Evolutionary conservation across 2,113 vertebrate genomes (phyloP).

Genomic region (Rhynchopsitta pachyrhyncha): DNA sequence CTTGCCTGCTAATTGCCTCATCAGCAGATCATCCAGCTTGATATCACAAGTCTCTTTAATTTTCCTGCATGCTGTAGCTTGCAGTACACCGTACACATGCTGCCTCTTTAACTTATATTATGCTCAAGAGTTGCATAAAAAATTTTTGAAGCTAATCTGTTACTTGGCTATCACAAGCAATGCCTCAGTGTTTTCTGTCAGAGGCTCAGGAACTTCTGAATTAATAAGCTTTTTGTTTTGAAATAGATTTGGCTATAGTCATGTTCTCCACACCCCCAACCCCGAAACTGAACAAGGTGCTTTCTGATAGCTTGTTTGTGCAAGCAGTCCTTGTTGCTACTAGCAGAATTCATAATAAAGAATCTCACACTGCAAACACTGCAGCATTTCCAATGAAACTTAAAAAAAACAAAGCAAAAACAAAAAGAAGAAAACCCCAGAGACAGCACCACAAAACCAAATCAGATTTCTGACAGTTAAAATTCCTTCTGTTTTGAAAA

Average conservation of each 20-base stretch:
- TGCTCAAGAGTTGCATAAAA: background rate
- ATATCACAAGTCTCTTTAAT: background rate
- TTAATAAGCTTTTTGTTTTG: background rate
- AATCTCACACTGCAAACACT: background rate
- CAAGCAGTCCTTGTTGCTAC: background rate
- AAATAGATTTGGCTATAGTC: background rate
- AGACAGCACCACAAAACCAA: background rate
- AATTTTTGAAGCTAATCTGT: background rate
- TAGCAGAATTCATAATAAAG: background rate
- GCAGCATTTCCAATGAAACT: background rate
- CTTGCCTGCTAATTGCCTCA: background rate
- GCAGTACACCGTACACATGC: background rate
- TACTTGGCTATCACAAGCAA: background rate
- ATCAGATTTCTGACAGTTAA: background rate
- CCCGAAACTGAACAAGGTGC: background rate
- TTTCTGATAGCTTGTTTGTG: background rate
- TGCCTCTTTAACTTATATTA: background rate
- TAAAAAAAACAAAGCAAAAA: background rate
- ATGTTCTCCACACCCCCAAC: background rate
- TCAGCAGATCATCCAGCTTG: background rate
- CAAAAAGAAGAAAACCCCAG: background rate
- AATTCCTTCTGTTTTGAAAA: background rate
- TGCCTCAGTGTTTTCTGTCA: background rate
- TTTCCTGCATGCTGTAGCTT: background rate
- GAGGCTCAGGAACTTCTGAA: background rate